These are phyloP conservation scores for Phymastichus coffea DNA, from an alignment of 1,140 invertebrate genomes.

Conservation along the genomic window DNA sequence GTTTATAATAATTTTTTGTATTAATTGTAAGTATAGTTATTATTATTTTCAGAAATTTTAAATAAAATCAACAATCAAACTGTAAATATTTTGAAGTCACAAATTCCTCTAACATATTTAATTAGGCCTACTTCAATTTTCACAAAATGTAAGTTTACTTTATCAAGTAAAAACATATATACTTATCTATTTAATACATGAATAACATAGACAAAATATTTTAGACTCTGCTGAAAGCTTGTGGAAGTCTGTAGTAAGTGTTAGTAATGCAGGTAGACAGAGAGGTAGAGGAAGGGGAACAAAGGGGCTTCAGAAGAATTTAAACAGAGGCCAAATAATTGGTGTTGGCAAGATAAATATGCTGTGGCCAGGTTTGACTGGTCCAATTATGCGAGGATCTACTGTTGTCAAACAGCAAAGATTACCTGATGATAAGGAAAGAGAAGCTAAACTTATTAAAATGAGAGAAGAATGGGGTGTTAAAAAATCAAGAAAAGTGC, in stretches of 20 bases:
- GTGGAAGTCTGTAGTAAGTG: constrained; percentile 92
- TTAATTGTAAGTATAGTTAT: not conserved
- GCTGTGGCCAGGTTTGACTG: constrained; percentile 89
- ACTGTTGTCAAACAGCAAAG: constrained; percentile 71
- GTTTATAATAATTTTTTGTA: not conserved
- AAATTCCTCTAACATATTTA: constrained; percentile 30
- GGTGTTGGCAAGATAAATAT: constrained; percentile 84
- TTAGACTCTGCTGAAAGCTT: constrained; percentile 76
- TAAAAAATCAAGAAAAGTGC: constrained; percentile 63
- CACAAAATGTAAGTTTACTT: constrained; percentile 55
- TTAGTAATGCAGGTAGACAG: constrained; percentile 94
- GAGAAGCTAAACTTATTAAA: constrained; percentile 68
- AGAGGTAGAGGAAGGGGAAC: constrained; percentile 87
- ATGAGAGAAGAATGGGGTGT: constrained; percentile 71
- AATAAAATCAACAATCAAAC: not conserved
- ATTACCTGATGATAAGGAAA: constrained; percentile 71
- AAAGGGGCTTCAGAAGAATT: constrained; percentile 73
- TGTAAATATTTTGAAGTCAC: constrained; percentile 21
- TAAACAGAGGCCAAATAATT: constrained; percentile 89
- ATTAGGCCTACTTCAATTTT: constrained; percentile 55
- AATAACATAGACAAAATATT: not conserved
- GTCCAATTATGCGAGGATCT: constrained; percentile 76
- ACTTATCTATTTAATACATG: not conserved
- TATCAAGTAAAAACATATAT: not conserved
- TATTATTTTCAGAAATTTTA: constrained; percentile 23